Evolutionary conservation across 2,797 vertebrate genomes (phyloP).

Genomic region (Cheirogaleus major): DNA sequence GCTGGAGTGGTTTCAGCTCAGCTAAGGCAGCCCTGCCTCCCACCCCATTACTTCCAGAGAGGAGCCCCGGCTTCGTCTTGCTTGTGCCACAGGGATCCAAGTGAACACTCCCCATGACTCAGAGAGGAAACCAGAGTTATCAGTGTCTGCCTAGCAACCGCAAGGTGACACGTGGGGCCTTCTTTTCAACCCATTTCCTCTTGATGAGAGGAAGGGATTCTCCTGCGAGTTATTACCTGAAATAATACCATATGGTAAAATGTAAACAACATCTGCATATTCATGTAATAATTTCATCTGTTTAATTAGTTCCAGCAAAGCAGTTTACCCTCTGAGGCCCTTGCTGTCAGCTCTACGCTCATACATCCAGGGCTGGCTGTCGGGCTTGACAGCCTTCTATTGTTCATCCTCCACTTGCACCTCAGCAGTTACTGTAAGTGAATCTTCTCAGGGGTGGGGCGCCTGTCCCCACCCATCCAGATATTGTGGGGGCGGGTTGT

Average conservation of each 20-base stretch:
- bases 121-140: constrained; percentile 73
- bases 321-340: constrained; percentile 99
- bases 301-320: constrained; percentile 99
- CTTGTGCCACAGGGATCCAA: constrained; percentile 39
- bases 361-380: constrained; percentile 95
- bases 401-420: constrained; percentile 91
- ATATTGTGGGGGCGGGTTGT: constrained; percentile 58
- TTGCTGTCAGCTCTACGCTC: constrained; percentile 94
- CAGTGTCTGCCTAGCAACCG: constrained; percentile 88
- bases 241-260: constrained; percentile 99
- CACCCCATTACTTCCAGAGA: background rate
- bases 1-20: background rate
- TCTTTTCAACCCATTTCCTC: constrained; percentile 93
- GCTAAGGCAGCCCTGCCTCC: constrained; percentile 2
- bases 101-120: constrained; percentile 39
- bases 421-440: constrained; percentile 92
- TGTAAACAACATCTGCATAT: constrained; percentile 99
- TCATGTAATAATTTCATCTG: constrained; percentile 99
- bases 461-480: constrained; percentile 84
- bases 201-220: constrained; percentile 94
- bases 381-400: constrained; percentile 95
- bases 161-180: constrained; percentile 90
- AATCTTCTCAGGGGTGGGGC: constrained; percentile 90
- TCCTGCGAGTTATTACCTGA: constrained; percentile 97
- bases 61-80: constrained; percentile 29